Evolutionary conservation across 1,140 invertebrate genomes (phyloP).

Genomic region (Drosophila tsacasi): DNA sequence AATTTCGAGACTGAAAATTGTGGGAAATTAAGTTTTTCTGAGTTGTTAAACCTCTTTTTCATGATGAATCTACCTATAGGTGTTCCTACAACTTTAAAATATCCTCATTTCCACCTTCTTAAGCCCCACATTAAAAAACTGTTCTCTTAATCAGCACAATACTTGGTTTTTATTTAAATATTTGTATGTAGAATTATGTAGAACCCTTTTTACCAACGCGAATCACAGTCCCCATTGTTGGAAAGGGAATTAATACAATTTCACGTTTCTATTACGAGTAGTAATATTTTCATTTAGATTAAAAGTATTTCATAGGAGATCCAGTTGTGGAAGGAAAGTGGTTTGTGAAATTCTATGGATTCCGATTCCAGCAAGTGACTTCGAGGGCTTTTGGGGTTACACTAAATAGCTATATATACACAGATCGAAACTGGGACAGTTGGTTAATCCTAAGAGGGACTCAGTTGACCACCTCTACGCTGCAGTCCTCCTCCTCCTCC

Average conservation of each 20-base stretch:
- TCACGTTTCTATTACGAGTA: neutral
- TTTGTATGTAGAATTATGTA: conserved; percentile 2
- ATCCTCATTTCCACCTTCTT: neutral
- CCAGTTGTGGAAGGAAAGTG: conserved; percentile 14
- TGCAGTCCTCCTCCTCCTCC: conserved; percentile 67
- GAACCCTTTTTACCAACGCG: conserved; percentile 1
- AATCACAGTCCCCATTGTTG: conserved; percentile 2
- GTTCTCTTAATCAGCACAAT: conserved; percentile 18
- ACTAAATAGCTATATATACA: conserved; percentile 49
- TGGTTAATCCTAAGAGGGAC: neutral
- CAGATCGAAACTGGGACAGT: conserved; percentile 40
- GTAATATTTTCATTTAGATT: neutral
- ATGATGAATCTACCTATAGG: neutral
- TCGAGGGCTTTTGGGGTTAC: conserved; percentile 1
- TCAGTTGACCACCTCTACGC: conserved; percentile 80
- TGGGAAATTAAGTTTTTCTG: neutral
- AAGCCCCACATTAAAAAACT: neutral
- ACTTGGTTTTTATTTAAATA: conserved; percentile 42
- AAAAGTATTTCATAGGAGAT: conserved; percentile 18
- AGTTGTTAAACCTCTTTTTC: too few relatives aligned
- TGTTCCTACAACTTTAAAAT: too few relatives aligned
- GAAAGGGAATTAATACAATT: conserved; percentile 9
- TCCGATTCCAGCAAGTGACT: conserved; percentile 5
- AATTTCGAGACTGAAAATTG: conserved; percentile 8
- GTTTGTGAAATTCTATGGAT: conserved; percentile 10